Conservation (phyloP, 2,797 vertebrate species). For the Acridotheres tristis region DNA sequence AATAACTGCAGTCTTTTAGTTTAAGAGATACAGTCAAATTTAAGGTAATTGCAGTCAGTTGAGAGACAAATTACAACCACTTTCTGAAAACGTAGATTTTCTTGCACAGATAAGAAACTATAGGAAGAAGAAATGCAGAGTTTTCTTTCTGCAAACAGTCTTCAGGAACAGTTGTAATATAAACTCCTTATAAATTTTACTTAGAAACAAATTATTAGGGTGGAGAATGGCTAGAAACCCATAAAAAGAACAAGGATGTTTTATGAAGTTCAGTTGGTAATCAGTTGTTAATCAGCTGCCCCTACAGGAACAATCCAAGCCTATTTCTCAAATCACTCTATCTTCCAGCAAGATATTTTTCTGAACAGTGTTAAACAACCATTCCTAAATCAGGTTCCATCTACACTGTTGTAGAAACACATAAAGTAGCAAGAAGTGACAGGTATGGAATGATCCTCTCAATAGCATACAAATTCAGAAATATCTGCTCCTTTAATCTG, state of each 20-base stretch:
- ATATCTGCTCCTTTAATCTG: not conserved
- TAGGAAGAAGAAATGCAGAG: not conserved
- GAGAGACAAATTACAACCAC: not conserved
- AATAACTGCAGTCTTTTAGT: not conserved
- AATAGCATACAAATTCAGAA: not conserved
- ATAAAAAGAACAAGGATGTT: not conserved
- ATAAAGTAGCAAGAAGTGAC: not conserved
- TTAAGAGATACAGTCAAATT: not conserved
- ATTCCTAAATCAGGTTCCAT: not conserved
- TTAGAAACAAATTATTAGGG: not conserved
- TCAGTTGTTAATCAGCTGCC: not conserved
- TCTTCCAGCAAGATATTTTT: not conserved
- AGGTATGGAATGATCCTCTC: not conserved
- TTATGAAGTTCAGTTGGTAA: not conserved
- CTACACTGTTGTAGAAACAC: not conserved
- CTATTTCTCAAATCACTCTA: not conserved
- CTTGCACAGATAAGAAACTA: not conserved
- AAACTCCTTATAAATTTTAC: not conserved
- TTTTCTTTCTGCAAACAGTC: not conserved
- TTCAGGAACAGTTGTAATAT: not conserved
- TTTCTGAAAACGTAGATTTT: not conserved
- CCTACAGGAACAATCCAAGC: not conserved
- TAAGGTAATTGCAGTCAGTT: not conserved
- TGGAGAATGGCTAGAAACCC: not conserved
- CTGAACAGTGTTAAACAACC: not conserved